These are phyloP conservation scores for Phrynosoma blainvillii DNA, from an alignment of 2,113 vertebrate genomes.

Conservation along the genomic window DNA sequence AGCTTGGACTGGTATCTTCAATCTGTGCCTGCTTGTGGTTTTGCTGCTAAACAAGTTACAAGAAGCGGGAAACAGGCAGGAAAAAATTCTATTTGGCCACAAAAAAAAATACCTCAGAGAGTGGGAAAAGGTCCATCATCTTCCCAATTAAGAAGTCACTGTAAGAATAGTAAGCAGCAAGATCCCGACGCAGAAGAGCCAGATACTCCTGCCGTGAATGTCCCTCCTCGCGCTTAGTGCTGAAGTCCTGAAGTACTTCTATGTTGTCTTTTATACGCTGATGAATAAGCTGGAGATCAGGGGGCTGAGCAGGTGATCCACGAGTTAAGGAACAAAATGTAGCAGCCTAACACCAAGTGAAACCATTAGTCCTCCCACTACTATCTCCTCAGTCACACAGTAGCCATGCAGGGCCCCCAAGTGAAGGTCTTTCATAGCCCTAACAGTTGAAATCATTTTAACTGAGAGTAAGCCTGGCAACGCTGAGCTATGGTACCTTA, in stretches of 20 bases:
- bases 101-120: slow-evolving; percentile 84
- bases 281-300: slow-evolving; percentile 87
- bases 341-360: not conserved
- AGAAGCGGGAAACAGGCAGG: not conserved
- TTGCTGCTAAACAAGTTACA: not conserved
- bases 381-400: not conserved
- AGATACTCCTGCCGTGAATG: slow-evolving; percentile 88
- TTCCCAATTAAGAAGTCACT: slow-evolving; percentile 88
- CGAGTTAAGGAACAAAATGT: slow-evolving; percentile 55
- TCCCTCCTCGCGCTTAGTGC: slow-evolving; percentile 83
- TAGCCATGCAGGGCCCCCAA: not conserved
- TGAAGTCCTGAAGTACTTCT: slow-evolving; percentile 89
- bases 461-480: not conserved
- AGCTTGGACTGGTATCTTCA: not conserved
- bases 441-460: not conserved
- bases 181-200: slow-evolving; percentile 83
- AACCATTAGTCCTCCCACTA: not conserved
- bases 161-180: slow-evolving; percentile 95
- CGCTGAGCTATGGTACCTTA: not conserved
- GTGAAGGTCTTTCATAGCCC: not conserved
- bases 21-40: not conserved
- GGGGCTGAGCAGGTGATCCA: slow-evolving; percentile 74
- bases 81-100: not conserved
- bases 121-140: slow-evolving; percentile 90
- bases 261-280: slow-evolving; percentile 96